Evolutionary conservation across 2,797 vertebrate genomes (phyloP).

Genomic region (Moxostoma hubbsi): DNA sequence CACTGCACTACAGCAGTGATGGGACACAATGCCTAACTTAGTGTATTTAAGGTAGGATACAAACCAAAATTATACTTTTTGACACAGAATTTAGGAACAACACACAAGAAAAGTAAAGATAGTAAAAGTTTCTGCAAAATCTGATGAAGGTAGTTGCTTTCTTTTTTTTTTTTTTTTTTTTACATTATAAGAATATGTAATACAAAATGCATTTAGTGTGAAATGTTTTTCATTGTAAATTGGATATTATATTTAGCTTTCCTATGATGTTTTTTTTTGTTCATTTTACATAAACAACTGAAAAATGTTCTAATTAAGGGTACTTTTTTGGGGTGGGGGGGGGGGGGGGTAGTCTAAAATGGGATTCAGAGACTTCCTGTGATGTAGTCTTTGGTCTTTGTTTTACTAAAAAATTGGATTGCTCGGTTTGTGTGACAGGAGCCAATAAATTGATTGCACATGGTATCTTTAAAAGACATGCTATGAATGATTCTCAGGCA

Average conservation of each 20-base stretch:
- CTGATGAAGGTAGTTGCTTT: no score
- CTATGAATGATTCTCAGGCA: no score
- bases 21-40: conserved; percentile 24
- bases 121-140: no score
- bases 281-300: conserved; percentile 4
- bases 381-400: conserved; percentile 6
- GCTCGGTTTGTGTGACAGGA: conserved; percentile 1
- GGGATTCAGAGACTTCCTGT: conserved; percentile 7
- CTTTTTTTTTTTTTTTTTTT: no score
- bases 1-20: conserved; percentile 7
- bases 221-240: background rate
- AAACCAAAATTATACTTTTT: background rate
- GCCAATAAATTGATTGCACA: background rate
- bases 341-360: background rate
- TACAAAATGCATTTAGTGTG: background rate
- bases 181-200: background rate
- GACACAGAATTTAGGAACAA: background rate
- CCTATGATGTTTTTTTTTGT: background rate
- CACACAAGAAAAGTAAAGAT: background rate
- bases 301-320: background rate
- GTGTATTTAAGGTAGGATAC: conserved; percentile 46
- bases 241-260: background rate
- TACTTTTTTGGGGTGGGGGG: no score
- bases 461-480: background rate
- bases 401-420: conserved; percentile 10